Evolutionary conservation across 1,140 invertebrate genomes (phyloP).

Genomic region (Diabrotica undecimpunctata): DNA sequence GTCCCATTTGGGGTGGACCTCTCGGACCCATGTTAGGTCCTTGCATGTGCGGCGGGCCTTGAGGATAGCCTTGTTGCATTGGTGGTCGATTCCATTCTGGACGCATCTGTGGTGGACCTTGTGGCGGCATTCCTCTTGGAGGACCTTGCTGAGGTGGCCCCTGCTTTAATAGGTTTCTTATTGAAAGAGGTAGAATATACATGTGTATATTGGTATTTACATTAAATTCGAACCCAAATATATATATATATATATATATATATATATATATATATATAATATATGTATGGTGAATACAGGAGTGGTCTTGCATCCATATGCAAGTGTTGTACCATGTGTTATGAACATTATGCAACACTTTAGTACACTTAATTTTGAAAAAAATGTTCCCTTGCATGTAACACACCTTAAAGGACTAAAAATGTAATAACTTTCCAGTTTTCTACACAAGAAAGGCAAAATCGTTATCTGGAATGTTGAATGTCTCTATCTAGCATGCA

Average conservation of each 20-base stretch:
- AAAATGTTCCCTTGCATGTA: too few species aligned
- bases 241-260: neutral
- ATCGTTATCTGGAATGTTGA: too few species aligned
- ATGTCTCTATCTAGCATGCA: too few species aligned
- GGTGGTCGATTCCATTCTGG: conserved; percentile 77
- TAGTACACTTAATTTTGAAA: too few species aligned
- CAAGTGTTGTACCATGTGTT: too few species aligned
- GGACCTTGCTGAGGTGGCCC: conserved; percentile 62
- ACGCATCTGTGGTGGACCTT: conserved; percentile 60
- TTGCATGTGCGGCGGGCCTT: conserved; percentile 63
- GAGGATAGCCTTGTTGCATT: conserved; percentile 55
- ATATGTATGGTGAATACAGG: too few species aligned
- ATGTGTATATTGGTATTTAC: conserved; percentile 3
- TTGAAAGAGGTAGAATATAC: conserved; percentile 10
- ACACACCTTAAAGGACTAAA: too few species aligned
- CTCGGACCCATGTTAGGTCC: conserved; percentile 58
- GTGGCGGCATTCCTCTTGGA: conserved; percentile 56
- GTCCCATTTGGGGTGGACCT: conserved; percentile 52
- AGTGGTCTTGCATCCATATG: too few species aligned
- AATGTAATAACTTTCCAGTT: too few species aligned
- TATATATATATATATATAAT: too few species aligned
- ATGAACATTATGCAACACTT: too few species aligned
- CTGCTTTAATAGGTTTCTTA: conserved; percentile 42
- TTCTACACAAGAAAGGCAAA: too few species aligned
- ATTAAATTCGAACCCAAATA: neutral